phyloP scores from a whole-genome alignment of 2,888 invertebrate genomes.

The Arge pagana region DNA sequence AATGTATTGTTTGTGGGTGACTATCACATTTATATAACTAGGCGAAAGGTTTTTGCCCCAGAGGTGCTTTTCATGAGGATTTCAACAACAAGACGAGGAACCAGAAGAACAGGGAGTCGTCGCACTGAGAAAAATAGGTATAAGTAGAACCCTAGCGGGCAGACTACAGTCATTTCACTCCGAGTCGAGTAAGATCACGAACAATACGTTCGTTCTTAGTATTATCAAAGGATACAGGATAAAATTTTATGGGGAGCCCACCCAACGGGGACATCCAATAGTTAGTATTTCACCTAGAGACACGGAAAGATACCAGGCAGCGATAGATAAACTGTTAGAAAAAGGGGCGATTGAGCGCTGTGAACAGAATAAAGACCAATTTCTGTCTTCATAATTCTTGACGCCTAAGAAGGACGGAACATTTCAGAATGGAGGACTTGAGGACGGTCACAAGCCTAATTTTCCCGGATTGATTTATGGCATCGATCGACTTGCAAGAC shows the following conservation, averaged over 20 bases:
- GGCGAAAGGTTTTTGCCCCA: too few species aligned
- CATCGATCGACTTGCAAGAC: slow-evolving; percentile 8
- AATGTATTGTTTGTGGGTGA: too few species aligned
- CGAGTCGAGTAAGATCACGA: background rate
- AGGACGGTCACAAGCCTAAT: slow-evolving; percentile 29
- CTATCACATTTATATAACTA: too few species aligned
- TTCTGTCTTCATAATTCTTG: slow-evolving; percentile 29
- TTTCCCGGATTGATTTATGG: slow-evolving; percentile 6
- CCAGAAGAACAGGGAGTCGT: background rate
- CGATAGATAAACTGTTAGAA: background rate
- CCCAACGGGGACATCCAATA: background rate
- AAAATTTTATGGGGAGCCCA: too few species aligned
- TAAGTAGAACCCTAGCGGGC: slow-evolving; percentile 3
- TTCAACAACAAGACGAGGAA: background rate
- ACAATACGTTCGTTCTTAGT: background rate
- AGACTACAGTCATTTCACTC: background rate
- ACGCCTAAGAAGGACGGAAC: slow-evolving; percentile 31
- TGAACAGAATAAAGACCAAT: slow-evolving; percentile 23
- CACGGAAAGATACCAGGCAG: background rate
- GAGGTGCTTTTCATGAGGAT: too few species aligned
- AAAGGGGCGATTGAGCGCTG: background rate
- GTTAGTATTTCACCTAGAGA: background rate
- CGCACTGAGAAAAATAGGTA: background rate
- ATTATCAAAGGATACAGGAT: background rate
- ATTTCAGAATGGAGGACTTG: slow-evolving; percentile 38